Evolutionary conservation across 64 coral and sea anemone genomes (phyloP).

Genomic region (Dendronephthya gigantea): DNA sequence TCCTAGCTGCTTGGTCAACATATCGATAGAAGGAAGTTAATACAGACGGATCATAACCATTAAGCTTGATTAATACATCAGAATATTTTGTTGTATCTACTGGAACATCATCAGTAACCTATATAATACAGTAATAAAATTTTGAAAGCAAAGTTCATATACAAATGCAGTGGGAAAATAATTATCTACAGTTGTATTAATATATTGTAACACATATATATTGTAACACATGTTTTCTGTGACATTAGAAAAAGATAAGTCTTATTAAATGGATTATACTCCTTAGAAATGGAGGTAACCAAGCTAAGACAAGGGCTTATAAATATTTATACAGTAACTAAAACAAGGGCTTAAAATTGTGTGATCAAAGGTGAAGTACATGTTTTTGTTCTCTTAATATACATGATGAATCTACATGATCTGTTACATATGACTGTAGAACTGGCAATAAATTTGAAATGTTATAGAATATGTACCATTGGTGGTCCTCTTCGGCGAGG

Average conservation of each 20-base stretch:
- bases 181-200: neutral
- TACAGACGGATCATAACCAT: slow-evolving; percentile 61
- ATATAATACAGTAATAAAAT: neutral
- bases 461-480: neutral
- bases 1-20: slow-evolving; percentile 49
- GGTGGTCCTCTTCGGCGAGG: neutral
- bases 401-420: too few relatives aligned
- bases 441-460: neutral
- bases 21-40: slow-evolving; percentile 70
- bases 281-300: too few relatives aligned
- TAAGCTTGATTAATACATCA: slow-evolving; percentile 73
- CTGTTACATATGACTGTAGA: neutral
- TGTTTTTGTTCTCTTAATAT: too few relatives aligned
- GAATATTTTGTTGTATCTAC: slow-evolving; percentile 31
- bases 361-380: too few relatives aligned
- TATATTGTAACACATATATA: too few relatives aligned
- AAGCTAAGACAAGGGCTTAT: too few relatives aligned
- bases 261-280: too few relatives aligned
- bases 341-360: too few relatives aligned
- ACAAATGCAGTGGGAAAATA: neutral
- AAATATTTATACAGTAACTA: too few relatives aligned
- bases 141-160: neutral
- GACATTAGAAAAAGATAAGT: too few relatives aligned
- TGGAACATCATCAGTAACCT: neutral
- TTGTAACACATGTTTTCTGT: too few relatives aligned